A percentile compares a stretch with the other conserved stretches of the same genome.
phyloP scores from a whole-genome alignment of 1,140 invertebrate species.

The Pogonus chalceus region DNA sequence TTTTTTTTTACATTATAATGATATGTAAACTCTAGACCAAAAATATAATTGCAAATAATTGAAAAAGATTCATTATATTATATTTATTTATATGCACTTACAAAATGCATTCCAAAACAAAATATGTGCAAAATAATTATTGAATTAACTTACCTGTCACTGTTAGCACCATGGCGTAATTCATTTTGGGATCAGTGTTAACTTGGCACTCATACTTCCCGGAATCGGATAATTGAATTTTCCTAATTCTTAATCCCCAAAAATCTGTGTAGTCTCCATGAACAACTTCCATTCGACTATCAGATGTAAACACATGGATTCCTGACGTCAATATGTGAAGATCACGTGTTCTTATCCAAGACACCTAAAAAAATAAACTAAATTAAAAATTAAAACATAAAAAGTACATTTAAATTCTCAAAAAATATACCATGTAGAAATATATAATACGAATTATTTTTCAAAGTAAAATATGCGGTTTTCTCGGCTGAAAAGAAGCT shows the following conservation, averaged over 20 bases:
- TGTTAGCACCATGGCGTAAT: conserved; percentile 51
- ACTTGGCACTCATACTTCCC: conserved; percentile 72
- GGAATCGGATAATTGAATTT: conserved; percentile 50
- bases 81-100: too few relatives aligned
- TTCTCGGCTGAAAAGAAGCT: too few relatives aligned
- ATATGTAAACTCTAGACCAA: too few relatives aligned
- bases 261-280: conserved; percentile 43
- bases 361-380: conserved; percentile 61
- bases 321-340: conserved; percentile 65
- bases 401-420: too few relatives aligned
- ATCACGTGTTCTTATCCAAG: conserved; percentile 63
- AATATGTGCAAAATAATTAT: not conserved
- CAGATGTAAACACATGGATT: conserved; percentile 56
- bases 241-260: conserved; percentile 59
- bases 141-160: conserved; percentile 46
- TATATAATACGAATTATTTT: too few relatives aligned
- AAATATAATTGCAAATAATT: too few relatives aligned
- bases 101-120: not conserved
- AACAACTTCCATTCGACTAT: conserved; percentile 51
- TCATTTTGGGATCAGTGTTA: conserved; percentile 70
- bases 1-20: too few relatives aligned
- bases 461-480: too few relatives aligned
- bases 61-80: too few relatives aligned
- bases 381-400: too few relatives aligned
- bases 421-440: too few relatives aligned